phyloP scores from a whole-genome alignment of 2,797 vertebrate species.

The Varecia variegata region DNA sequence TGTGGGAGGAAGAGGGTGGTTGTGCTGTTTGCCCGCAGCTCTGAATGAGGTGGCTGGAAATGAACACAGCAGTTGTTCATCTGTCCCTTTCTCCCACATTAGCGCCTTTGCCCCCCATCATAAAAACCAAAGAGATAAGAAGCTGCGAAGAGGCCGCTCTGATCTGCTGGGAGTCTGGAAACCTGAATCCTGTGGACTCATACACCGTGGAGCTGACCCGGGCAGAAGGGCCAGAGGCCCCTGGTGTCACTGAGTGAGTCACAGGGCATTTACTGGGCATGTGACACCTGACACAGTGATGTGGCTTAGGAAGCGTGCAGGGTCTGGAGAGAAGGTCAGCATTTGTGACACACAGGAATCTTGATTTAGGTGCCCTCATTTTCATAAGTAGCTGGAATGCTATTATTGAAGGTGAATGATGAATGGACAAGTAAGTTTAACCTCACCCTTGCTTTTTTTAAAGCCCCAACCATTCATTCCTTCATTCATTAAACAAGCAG shows the following conservation, averaged over 20 bases:
- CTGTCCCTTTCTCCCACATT: conserved; percentile 7
- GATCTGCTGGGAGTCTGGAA: conserved; percentile 94
- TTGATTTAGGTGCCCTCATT: not conserved
- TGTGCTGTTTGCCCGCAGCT: not conserved
- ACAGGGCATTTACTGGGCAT: not conserved
- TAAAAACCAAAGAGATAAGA: conserved; percentile 87
- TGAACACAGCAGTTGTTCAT: not conserved
- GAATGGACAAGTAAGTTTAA: not conserved
- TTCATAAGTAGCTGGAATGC: not conserved
- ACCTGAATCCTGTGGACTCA: conserved; percentile 94
- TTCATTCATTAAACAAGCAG: not conserved
- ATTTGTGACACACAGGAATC: not conserved
- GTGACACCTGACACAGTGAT: rapidly evolving
- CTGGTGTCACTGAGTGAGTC: conserved; percentile 90
- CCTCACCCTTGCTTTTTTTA: not conserved
- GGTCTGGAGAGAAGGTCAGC: not conserved
- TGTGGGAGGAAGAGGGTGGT: not conserved
- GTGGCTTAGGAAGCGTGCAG: not conserved
- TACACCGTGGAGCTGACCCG: conserved; percentile 93
- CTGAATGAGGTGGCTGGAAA: not conserved
- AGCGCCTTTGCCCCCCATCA: conserved; percentile 93
- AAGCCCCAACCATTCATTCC: not conserved
- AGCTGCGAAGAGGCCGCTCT: conserved; percentile 92
- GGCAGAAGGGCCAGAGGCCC: conserved; percentile 74
- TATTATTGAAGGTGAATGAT: not conserved